A percentile compares a stretch with the other conserved stretches of the same genome.
Evolutionary conservation across 2,113 vertebrate genomes (phyloP).

Genomic region (Phylloscopus whistleri): DNA sequence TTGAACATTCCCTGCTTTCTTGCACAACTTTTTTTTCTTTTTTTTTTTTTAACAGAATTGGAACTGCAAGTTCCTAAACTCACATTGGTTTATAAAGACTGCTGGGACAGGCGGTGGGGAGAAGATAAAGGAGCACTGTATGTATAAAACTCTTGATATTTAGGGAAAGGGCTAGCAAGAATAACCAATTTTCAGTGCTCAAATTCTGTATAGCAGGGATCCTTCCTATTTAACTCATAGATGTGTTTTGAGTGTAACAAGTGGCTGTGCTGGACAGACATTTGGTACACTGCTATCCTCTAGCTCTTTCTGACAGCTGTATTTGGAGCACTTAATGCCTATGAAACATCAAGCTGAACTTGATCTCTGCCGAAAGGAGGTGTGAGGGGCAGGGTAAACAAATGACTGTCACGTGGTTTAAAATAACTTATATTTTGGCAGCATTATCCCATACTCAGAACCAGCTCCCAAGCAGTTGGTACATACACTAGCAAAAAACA

Average conservation of each 20-base stretch:
- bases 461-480: neutral
- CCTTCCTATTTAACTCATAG: slow-evolving; percentile 33
- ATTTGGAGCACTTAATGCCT: slow-evolving; percentile 64
- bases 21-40: slow-evolving; percentile 5
- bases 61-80: slow-evolving; percentile 34
- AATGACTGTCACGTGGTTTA: neutral
- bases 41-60: neutral
- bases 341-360: neutral
- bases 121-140: slow-evolving; percentile 56
- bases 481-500: neutral
- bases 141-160: slow-evolving; percentile 49
- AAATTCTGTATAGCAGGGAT: neutral
- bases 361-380: neutral
- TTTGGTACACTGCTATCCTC: neutral
- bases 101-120: slow-evolving; percentile 51
- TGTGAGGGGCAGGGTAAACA: neutral
- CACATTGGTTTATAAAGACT: slow-evolving; percentile 61
- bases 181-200: slow-evolving; percentile 20
- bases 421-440: slow-evolving; percentile 10
- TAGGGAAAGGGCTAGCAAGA: slow-evolving; percentile 34
- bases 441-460: neutral
- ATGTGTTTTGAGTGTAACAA: slow-evolving; percentile 4
- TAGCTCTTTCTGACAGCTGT: neutral
- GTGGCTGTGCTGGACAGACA: neutral
- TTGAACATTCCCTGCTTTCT: slow-evolving; percentile 48